Evolutionary conservation across 2,888 invertebrate species (phyloP).

Genomic region (Scelioninae gen. 1): DNA sequence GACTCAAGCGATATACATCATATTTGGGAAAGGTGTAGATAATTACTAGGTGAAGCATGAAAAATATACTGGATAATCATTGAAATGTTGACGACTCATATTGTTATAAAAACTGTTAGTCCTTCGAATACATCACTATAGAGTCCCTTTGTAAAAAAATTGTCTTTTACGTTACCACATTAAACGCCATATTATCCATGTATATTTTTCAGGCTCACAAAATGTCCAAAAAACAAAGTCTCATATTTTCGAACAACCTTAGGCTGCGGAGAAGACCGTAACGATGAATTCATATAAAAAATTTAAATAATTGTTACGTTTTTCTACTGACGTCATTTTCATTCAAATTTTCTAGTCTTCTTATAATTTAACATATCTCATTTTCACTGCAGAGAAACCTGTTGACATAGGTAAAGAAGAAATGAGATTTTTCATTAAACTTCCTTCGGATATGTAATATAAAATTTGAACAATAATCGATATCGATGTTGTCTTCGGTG

Average conservation of each 20-base stretch:
- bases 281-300: conserved; percentile 25
- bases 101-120: conserved; percentile 59
- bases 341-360: conserved; percentile 57
- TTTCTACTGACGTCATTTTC: conserved; percentile 40
- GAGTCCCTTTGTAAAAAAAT: conserved; percentile 30
- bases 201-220: conserved; percentile 66
- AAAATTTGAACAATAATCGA: conserved; percentile 15
- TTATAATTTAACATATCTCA: conserved; percentile 64
- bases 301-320: conserved; percentile 49
- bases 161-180: conserved; percentile 38
- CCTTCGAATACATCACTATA: conserved; percentile 54
- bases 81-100: conserved; percentile 56
- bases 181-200: conserved; percentile 37
- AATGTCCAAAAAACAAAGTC: conserved; percentile 60
- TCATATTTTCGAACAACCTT: conserved; percentile 67
- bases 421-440: conserved; percentile 53
- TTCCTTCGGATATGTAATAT: conserved; percentile 7
- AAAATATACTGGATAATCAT: conserved; percentile 68
- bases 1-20: conserved; percentile 61
- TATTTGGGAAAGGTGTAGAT: conserved; percentile 67
- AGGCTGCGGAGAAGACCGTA: conserved; percentile 55
- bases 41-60: conserved; percentile 58
- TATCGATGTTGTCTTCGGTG: too few relatives aligned
- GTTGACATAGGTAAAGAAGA: conserved; percentile 47
- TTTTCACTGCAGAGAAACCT: conserved; percentile 48